A percentile compares a stretch with the other conserved stretches of the same genome.
Conservation (phyloP, 2,113 vertebrate genomes). For the Nibea albiflora region DNA sequence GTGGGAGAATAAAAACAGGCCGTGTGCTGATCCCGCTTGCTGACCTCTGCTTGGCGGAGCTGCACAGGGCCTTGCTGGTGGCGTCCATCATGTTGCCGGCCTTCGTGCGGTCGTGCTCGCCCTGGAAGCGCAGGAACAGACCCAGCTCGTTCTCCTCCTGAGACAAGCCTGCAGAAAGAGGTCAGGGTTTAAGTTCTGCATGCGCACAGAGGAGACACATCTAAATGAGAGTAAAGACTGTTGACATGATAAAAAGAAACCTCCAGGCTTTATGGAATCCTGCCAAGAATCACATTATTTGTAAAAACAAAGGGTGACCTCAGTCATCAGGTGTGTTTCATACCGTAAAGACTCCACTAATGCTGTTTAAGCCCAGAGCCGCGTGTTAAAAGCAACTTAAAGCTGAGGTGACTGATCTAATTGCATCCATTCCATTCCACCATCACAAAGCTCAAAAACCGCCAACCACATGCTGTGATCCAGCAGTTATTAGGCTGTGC, state of each 20-base stretch:
- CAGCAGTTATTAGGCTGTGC: no score
- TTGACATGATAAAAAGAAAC: not conserved
- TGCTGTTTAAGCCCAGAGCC: no score
- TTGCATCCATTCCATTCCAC: not conserved
- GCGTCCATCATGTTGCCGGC: slow-evolving; percentile 88
- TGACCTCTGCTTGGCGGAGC: slow-evolving; percentile 89
- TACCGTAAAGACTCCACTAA: not conserved
- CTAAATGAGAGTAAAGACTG: accelerated
- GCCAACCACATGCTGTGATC: no score
- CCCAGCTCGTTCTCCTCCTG: slow-evolving; percentile 91
- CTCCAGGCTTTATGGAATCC: not conserved
- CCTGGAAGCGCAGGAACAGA: slow-evolving; percentile 88
- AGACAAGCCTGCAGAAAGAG: slow-evolving; percentile 72
- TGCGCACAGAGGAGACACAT: not conserved
- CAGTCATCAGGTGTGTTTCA: not conserved
- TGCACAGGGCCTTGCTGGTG: slow-evolving; percentile 87
- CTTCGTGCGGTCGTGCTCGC: slow-evolving; percentile 84
- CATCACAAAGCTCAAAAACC: not conserved
- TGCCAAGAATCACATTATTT: not conserved
- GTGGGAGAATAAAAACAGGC: not conserved
- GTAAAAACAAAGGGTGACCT: not conserved
- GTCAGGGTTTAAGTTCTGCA: not conserved
- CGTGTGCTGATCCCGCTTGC: not conserved
- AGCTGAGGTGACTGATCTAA: not conserved
- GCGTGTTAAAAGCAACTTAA: no score